Conservation (phyloP, 1,140 invertebrate genomes). For the Globodera ellingtonae region DNA sequence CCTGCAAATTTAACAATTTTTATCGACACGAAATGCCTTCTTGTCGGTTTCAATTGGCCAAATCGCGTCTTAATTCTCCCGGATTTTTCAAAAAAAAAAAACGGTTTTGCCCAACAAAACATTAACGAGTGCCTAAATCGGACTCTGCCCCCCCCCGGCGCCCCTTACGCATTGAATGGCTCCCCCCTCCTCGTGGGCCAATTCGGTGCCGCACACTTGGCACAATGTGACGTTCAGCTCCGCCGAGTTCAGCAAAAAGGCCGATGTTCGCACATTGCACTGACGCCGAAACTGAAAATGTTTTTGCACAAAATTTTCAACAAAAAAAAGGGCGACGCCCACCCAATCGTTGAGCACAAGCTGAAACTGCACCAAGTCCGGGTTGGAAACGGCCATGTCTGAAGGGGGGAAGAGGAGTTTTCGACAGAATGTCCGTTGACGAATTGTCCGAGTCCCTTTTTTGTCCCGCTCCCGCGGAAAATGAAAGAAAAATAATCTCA, state of each 20-base stretch:
- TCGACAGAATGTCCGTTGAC: neutral
- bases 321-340: neutral
- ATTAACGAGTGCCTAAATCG: conserved; percentile 13
- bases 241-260: conserved; percentile 44
- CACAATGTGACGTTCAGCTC: conserved; percentile 41
- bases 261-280: conserved; percentile 38
- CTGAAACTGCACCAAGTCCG: conserved; percentile 52
- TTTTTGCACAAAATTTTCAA: neutral
- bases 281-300: conserved; percentile 45
- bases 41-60: too few relatives aligned
- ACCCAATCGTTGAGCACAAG: conserved; percentile 53
- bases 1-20: conserved; percentile 10
- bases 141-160: neutral
- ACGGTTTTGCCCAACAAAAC: conserved; percentile 8
- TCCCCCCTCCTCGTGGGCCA: conserved; percentile 3
- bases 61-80: too few relatives aligned
- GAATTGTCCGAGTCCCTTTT: neutral
- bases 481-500: neutral
- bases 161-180: conserved; percentile 28
- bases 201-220: conserved; percentile 33
- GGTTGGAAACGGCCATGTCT: conserved; percentile 46
- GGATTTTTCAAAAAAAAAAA: too few relatives aligned
- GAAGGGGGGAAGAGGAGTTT: conserved; percentile 17
- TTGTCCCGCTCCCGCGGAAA: too few relatives aligned
- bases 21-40: neutral